Base-by-base conservation (phyloP, 2,113 vertebrate species). In the Polypterus senegalus region DNA sequence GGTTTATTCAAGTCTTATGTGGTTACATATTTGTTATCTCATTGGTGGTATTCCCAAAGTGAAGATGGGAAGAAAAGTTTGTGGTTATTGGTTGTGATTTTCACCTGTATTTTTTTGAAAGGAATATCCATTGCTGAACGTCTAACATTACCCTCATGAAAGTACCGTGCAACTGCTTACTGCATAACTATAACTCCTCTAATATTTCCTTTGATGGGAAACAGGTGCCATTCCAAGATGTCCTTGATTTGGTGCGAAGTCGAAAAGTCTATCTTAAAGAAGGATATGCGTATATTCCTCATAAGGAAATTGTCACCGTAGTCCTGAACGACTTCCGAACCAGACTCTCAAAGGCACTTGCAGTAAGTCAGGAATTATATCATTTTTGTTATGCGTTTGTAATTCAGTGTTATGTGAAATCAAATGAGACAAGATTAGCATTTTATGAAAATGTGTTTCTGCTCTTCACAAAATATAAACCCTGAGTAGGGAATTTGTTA, bases 171-270 rank as follows among this genome's bases (percentile, higher is more conserved):
- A 27, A 2, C 27, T 27, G 27, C 27, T 2, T 27, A 27, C 27
- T 27, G 44, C 10, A 44, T 6, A 59, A 5, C 4, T 46, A 10
- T 46, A 43, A 55, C 47, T 59, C 49, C 49, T 44, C 27, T 27
- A 27, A 27, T 27, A 3, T 47, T 27, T 27, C 27, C 27, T 27
- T 27, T 27, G 2, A 27, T 27, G 27, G 63, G 45, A 53, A 59
- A 49, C 71, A 95, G 96, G 89, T 98, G 69, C 91, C 89, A 7
- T 97, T 97, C 78, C 86, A 83, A 70, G 94, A 97, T 66, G 93
- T 92, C 46, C 79, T 94, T 66, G 96, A 98, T 81, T 84, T 99
- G 0, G 91, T 97, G 54, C 83, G 90, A 68, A 69, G 76, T 59
- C 88, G 94, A 69, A 97, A 80, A 78, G 93, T 95, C 53, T 99